Conservation (phyloP, 2,888 invertebrate species). For the Seira musarum region DNA sequence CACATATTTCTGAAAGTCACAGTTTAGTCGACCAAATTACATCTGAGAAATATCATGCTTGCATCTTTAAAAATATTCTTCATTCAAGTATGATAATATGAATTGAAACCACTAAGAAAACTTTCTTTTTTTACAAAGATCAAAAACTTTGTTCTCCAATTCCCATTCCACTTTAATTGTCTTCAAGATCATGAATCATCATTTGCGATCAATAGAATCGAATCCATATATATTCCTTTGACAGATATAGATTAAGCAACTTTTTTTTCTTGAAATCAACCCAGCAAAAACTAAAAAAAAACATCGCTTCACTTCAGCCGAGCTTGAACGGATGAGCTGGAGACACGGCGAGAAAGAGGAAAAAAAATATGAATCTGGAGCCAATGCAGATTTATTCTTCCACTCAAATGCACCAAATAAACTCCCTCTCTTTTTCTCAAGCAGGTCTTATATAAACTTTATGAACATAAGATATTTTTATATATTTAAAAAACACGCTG, state of each 20-base stretch:
- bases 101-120: too few species aligned
- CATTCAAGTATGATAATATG: too few species aligned
- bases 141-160: too few species aligned
- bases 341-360: slow-evolving; percentile 23
- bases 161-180: neutral
- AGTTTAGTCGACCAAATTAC: too few species aligned
- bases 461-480: too few species aligned
- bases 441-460: too few species aligned
- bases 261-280: neutral
- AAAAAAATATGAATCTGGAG: slow-evolving; percentile 34
- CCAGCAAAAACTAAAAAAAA: slow-evolving; percentile 2
- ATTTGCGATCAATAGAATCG: slow-evolving; percentile 14
- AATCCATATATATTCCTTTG: too few species aligned
- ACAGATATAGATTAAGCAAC: slow-evolving; percentile 17
- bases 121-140: too few species aligned
- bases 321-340: slow-evolving; percentile 32
- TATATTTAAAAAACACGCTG: neutral
- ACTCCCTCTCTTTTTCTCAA: too few species aligned
- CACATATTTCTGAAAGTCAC: too few species aligned
- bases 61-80: too few species aligned
- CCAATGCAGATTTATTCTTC: slow-evolving; percentile 55
- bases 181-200: neutral
- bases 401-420: slow-evolving; percentile 38
- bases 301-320: neutral
- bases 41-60: too few species aligned